Base-by-base conservation (phyloP, 2,888 invertebrate species). In the Clostera curtula region DNA sequence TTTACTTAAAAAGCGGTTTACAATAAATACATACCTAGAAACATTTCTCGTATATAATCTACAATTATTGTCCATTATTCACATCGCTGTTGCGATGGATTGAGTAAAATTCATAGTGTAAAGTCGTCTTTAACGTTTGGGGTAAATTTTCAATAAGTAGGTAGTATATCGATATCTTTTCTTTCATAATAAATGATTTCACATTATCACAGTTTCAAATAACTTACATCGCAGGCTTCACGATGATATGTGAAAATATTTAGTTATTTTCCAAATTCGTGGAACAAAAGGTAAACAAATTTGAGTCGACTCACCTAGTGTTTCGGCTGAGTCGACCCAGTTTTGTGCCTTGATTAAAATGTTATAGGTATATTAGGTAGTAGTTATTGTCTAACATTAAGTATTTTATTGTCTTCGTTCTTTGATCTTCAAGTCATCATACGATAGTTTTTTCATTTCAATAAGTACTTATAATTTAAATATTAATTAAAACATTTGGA, bases 161-260 rank as follows among this genome's bases (percentile, higher is more conserved):
- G n/a, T n/a, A n/a, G 49, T 57, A 56, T 55, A 58, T 52, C 48
- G 47, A 50, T 51, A 50, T 47, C 47, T 45, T 43, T 51, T 29
- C 49, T n/a, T 53, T 59, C 59, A 56, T 56, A 54, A 61, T 62
- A 64, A 57, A 56, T 28, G 29, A 39, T 62, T 67, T 54, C 49
- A 44, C 60, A 62, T 37, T 71, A 72, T 72, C 71, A 72, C 71
- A 72, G 71, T 64, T 65, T 63, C 56, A 64, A 60, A 68, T 59
- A 59, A 63, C 63, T 66, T 66, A 63, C 59, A 53, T 64, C 70
- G 69, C 72, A 41, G 61, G 62, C 57, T 53, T 49, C 27, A 49
- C 62, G 64, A 52, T 65, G 68, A 66, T 59, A 57, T 66, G 67
- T 69, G 63, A 67, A 66, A 64, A 65, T 60, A 66, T 61, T 67